A percentile compares a stretch with the other conserved stretches of the same genome.
Evolutionary conservation across 1,140 invertebrate genomes (phyloP).

Genomic region (Camponotus floridanus): DNA sequence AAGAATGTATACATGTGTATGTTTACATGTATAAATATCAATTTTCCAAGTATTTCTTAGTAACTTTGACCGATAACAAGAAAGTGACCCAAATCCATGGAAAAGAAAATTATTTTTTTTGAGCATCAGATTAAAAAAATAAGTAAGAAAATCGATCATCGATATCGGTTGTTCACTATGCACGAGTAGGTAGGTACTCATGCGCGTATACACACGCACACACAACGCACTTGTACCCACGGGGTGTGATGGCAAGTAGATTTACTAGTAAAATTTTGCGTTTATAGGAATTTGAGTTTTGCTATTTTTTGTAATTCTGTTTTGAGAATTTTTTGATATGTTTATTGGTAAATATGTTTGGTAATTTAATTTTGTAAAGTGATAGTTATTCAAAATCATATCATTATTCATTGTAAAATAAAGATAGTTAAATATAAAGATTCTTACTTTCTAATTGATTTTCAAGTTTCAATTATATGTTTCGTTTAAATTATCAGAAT

Average conservation of each 20-base stretch:
- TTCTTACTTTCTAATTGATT: neutral
- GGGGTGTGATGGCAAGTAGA: constrained; percentile 24
- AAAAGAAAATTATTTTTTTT: neutral
- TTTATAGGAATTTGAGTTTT: neutral
- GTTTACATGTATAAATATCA: constrained; percentile 32
- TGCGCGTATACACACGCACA: constrained; percentile 26
- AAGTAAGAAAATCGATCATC: neutral
- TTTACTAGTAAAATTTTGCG: neutral
- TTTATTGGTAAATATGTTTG: neutral
- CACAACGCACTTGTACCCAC: constrained; percentile 52
- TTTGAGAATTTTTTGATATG: neutral
- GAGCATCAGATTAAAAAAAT: neutral
- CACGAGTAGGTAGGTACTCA: constrained; percentile 5
- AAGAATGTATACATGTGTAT: neutral
- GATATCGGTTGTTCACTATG: constrained; percentile 32
- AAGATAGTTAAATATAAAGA: neutral
- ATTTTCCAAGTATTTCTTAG: constrained; percentile 25
- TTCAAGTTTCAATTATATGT: neutral
- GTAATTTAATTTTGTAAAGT: neutral
- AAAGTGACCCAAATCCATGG: neutral
- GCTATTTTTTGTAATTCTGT: neutral
- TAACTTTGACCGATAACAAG: neutral
- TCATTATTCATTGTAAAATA: too few relatives aligned
- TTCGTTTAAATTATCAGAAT: neutral
- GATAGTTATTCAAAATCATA: too few relatives aligned